A percentile compares a stretch with the other conserved stretches of the same genome.
Conservation (phyloP, 1,140 invertebrate species). For the Atopsyche davidsoni region DNA sequence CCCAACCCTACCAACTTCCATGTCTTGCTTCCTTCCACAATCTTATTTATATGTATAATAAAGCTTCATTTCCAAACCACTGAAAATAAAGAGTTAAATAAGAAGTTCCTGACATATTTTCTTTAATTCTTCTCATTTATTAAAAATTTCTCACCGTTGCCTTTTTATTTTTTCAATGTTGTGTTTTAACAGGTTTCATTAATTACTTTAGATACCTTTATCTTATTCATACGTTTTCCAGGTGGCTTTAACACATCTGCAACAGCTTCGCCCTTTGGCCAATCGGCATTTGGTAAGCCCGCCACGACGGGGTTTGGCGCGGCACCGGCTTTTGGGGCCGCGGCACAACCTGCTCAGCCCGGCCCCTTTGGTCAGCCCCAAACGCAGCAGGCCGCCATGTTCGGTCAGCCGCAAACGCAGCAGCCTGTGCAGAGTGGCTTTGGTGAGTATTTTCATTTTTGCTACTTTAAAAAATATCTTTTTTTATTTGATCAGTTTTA, state of each 20-base stretch:
- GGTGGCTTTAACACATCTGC: conserved; percentile 19
- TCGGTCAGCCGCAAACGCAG: conserved; percentile 2
- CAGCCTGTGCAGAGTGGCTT: conserved; percentile 12
- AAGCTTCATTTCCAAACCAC: no score
- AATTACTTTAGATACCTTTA: no score
- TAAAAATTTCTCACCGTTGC: no score
- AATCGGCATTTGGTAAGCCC: conserved; percentile 33
- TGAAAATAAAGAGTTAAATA: no score
- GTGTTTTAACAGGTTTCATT: no score
- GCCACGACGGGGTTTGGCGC: conserved; percentile 30
- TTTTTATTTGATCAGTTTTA: background rate
- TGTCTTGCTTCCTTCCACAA: no score
- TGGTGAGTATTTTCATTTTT: conserved; percentile 3
- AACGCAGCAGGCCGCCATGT: background rate
- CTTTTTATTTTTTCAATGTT: no score
- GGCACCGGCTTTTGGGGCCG: conserved; percentile 5
- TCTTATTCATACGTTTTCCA: no score
- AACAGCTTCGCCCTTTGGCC: conserved; percentile 32
- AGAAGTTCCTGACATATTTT: no score
- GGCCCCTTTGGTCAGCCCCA: conserved; percentile 1
- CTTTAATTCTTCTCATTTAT: no score
- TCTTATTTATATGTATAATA: no score
- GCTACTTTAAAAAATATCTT: background rate
- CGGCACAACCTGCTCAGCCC: background rate
- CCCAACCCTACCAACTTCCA: no score